Base-by-base conservation (phyloP, 2,797 vertebrate species). In the Cryptoprocta ferox region DNA sequence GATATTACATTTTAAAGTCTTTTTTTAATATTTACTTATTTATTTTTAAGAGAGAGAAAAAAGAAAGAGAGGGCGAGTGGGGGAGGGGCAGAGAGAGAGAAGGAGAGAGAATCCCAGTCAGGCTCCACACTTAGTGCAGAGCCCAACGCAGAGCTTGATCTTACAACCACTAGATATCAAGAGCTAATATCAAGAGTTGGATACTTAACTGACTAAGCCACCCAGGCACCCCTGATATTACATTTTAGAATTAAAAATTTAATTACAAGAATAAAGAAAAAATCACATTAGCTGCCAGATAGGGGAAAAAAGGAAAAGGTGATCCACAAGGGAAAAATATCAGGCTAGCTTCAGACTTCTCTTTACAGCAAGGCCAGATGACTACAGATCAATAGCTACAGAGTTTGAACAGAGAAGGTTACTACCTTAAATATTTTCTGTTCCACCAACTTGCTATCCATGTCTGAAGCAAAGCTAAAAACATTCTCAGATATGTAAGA, bases 211-310 rank as follows among this genome's bases (percentile, higher is more conserved):
- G 56, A 59, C 21, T 59, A 21, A 59, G 21, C 56, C 56, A 59
- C 56, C 21, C 21, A 3, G 56, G 21, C 8, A 2, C 8, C 56
- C 56, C 5, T 50, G 80, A 91, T 28, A 76, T 88, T 76, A 79
- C 15, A 87, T 50, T n/a, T 18, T 70, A 70, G 24, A 3, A 30
- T 61, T 79, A 16, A 80, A 45, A 93, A 42, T 13, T 87, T 32
- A 95, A 91, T 93, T 89, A 71, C 2, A 85, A 93, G 19, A 28
- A 90, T 88, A 66, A 92, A 61, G 66, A 48, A 63, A 19, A 93
- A 66, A 48, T 93, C 12, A 85, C 15, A 50, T 86, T 84, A 63
- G 37, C 76, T 1, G 26, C 50, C 37, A 85, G 18, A 56, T 8
- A 26, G 19, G 35, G 30, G 71, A 26, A n/a, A 79, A 30, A 50